Base-by-base conservation (phyloP, 2,797 vertebrate species). In the Esox masquinongy region DNA sequence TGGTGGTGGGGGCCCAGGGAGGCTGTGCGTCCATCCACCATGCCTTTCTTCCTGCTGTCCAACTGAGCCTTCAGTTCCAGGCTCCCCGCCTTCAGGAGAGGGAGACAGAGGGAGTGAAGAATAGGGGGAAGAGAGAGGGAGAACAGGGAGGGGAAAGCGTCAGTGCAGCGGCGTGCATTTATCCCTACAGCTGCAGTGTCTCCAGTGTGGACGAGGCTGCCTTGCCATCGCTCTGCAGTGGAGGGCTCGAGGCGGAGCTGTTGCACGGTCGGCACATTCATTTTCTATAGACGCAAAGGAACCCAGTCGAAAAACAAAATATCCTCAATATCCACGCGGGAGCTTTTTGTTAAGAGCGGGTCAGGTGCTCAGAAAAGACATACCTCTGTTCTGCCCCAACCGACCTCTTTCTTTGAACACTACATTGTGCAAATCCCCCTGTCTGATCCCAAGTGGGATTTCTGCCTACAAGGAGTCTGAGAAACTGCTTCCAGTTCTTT, bases 1-100 rank as follows among this genome's bases (percentile, higher is more conserved):
- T 61, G 56, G 64, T 66, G 88, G 74, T 91, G 91, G 29, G 93
- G 92, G 31, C 92, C 93, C 49, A 93, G 85, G 0, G 93, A 93
- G 26, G 88, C 88, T 0, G 90, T 89, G 4, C 88, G 85, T 39
- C 89, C 89, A 0, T 93, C 92, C 43, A 87, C 88, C 85, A 91
- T 87, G 79, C 86, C 87, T 86, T 94, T 95, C 74, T 90, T 63
- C 0, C 91, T 86, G 77, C 83, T 91, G 64, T 95, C 93, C 84
- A 94, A 77, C 83, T 92, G 93, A 77, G 88, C 79, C 77, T 94
- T 92, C 64, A 93, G 85, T 77, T 95, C 94, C 31, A 91, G 84
- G 8, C 92, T 94, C 76, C 91, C 91, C 0, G 84, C 81, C 96
- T 97, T 88, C 79, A 92, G 26, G 22, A 61, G 67, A 72, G 43